These are phyloP conservation scores for Fundulus diaphanus DNA, from an alignment of 2,797 vertebrate genomes.

Conservation along the genomic window DNA sequence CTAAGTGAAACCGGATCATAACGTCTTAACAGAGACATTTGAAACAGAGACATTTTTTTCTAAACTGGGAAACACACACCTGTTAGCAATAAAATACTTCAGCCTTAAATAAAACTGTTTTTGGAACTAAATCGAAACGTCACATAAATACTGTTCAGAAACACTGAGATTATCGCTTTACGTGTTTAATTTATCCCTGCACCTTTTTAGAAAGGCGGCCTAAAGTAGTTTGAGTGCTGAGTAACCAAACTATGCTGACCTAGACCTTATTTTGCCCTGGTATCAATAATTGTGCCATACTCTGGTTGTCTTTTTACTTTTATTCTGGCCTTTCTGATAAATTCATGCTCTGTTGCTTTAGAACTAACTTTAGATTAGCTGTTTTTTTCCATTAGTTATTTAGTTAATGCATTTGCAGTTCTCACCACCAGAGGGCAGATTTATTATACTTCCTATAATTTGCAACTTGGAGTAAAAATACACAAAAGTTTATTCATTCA, in stretches of 20 bases:
- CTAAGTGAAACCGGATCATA: not conserved
- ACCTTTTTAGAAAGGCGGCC: not conserved
- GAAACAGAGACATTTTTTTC: not conserved
- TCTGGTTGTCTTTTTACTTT: no score
- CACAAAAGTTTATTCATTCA: not conserved
- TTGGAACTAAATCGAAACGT: no score
- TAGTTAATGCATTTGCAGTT: not conserved
- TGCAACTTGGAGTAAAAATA: not conserved
- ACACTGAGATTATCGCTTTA: no score
- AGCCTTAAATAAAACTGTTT: not conserved
- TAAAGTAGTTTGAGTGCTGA: no score
- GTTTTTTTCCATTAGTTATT: no score
- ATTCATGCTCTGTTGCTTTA: no score
- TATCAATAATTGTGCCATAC: no score
- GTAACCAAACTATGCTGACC: no score
- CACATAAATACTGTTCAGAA: no score
- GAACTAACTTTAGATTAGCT: no score
- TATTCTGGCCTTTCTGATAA: no score
- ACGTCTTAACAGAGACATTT: not conserved
- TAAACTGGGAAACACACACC: not conserved
- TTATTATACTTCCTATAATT: not conserved
- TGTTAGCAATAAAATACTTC: not conserved
- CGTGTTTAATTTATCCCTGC: not conserved
- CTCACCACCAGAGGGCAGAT: not conserved
- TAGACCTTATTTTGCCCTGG: no score